Conservation (phyloP, 2,888 invertebrate genomes). For the Hesperia comma region DNA sequence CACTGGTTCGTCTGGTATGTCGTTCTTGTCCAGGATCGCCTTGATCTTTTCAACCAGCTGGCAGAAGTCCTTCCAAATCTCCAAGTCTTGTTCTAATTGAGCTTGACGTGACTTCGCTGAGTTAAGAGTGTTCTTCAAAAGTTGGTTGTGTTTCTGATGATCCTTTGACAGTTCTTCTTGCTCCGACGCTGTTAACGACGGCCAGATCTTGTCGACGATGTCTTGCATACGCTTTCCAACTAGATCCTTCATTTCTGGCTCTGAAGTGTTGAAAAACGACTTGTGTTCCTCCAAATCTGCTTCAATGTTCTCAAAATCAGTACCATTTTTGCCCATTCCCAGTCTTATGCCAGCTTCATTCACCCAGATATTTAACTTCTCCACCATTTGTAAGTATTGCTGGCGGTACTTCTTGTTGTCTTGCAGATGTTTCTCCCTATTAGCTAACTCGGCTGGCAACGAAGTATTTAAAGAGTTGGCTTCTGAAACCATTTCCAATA, state of each 20-base stretch:
- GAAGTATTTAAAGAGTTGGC: constrained; percentile 90
- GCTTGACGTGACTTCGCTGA: constrained; percentile 92
- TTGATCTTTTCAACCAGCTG: constrained; percentile 90
- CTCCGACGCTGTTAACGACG: constrained; percentile 90
- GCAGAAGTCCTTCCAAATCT: constrained; percentile 93
- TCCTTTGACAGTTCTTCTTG: constrained; percentile 93
- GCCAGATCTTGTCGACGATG: constrained; percentile 94
- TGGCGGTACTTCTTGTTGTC: constrained; percentile 90
- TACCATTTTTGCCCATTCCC: constrained; percentile 91
- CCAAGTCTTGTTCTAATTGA: constrained; percentile 91
- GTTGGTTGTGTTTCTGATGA: constrained; percentile 91
- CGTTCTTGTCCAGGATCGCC: constrained; percentile 88
- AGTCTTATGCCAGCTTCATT: constrained; percentile 91
- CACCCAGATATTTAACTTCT: constrained; percentile 92
- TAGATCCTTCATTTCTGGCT: constrained; percentile 90
- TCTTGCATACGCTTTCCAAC: constrained; percentile 92
- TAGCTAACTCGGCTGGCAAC: constrained; percentile 91
- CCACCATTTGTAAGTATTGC: constrained; percentile 89
- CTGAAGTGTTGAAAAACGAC: constrained; percentile 90
- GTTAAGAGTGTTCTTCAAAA: constrained; percentile 91
- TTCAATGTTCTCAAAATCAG: constrained; percentile 93
- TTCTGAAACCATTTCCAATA: constrained; percentile 93
- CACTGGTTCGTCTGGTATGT: constrained; percentile 91
- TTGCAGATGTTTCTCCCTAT: constrained; percentile 91
- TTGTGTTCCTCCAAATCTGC: constrained; percentile 94